phyloP scores from a whole-genome alignment of 92 coral and sea anemone genomes.

The Bergia sp. region DNA sequence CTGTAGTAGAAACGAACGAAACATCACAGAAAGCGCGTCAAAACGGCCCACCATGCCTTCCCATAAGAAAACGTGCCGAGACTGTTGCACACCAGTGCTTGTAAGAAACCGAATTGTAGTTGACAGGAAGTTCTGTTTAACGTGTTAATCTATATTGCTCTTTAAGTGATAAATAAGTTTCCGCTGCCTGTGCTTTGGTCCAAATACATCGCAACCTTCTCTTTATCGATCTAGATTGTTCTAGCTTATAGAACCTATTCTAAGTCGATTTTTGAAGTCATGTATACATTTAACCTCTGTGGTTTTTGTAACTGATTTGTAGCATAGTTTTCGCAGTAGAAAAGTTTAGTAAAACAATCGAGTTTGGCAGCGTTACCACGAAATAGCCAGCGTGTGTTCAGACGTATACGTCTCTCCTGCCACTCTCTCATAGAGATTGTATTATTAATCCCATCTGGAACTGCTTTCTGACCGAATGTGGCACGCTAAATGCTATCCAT shows the following conservation, averaged over 20 bases:
- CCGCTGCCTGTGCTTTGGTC: conserved; percentile 42
- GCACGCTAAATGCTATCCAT: conserved; percentile 14
- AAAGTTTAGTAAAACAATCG: conserved; percentile 14
- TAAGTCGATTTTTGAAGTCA: conserved; percentile 10
- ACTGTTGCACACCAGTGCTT: neutral
- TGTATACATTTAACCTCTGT: conserved; percentile 29
- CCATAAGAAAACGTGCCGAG: neutral
- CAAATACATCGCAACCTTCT: conserved; percentile 22
- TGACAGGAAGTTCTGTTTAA: conserved; percentile 66
- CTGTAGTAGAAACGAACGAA: neutral
- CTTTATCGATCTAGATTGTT: neutral
- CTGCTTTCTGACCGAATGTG: conserved; percentile 24
- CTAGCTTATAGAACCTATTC: neutral
- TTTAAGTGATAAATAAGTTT: conserved; percentile 62
- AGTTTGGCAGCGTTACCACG: neutral
- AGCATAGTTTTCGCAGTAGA: neutral
- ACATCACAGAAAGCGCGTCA: neutral
- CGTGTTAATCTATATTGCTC: conserved; percentile 79
- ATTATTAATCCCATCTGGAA: conserved; percentile 32
- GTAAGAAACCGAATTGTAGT: conserved; percentile 22
- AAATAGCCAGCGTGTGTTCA: conserved; percentile 22
- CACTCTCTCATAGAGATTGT: conserved; percentile 6
- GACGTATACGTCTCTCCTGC: neutral
- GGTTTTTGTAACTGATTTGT: conserved; percentile 19
- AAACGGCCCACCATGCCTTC: neutral